Conservation (phyloP, 2,113 vertebrate genomes). For the Epinephelus cyanopodus region DNA sequence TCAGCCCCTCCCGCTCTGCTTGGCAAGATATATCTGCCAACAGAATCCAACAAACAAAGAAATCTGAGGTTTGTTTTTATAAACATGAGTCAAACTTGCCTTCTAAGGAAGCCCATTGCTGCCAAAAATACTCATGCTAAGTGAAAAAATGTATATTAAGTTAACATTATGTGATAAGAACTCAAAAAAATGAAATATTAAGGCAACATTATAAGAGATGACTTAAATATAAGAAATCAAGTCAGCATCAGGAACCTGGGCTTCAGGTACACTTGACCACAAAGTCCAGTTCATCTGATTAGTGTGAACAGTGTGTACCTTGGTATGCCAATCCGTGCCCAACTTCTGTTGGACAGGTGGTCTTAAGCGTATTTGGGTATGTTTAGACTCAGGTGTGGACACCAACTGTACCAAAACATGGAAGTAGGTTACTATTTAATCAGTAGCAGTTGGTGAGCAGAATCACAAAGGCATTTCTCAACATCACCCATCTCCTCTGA, state of each 20-base stretch:
- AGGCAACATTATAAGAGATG: neutral
- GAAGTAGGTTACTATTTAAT: too few species aligned
- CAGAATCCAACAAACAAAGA: conserved; percentile 16
- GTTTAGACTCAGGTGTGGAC: too few species aligned
- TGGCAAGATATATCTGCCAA: neutral
- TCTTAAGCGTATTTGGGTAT: too few species aligned
- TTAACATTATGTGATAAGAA: neutral
- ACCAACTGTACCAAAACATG: too few species aligned
- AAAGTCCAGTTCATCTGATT: too few species aligned
- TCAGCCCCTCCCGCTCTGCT: neutral
- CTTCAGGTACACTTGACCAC: too few species aligned
- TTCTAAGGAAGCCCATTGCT: neutral
- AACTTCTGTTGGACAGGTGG: too few species aligned
- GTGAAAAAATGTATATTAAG: neutral
- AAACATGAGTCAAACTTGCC: conserved; percentile 1
- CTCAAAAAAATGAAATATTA: neutral
- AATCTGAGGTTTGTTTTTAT: conserved; percentile 6
- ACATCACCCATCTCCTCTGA: too few species aligned
- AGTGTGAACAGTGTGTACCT: too few species aligned
- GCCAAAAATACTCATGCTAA: neutral
- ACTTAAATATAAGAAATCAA: neutral
- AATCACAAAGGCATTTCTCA: too few species aligned
- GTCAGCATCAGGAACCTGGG: neutral
- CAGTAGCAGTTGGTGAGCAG: too few species aligned
- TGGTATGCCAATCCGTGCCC: too few species aligned